Evolutionary conservation across 1,140 invertebrate species (phyloP).

Genomic region (Drosophila ficusphila): DNA sequence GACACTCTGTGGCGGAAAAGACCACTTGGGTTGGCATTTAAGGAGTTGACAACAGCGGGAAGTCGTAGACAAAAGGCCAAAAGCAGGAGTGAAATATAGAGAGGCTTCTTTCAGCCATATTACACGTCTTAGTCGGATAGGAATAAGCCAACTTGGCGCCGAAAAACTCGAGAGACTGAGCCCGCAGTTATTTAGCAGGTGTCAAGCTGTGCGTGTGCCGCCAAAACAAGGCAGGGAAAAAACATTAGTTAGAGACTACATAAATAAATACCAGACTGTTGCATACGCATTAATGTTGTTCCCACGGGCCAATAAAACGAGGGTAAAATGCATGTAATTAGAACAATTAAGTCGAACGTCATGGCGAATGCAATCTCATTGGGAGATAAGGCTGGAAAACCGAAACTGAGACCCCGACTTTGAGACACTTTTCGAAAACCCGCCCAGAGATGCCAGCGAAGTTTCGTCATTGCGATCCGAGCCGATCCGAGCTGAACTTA

Average conservation of each 20-base stretch:
- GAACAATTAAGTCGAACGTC: constrained; percentile 71
- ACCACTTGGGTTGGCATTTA: constrained; percentile 55
- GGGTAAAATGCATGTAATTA: constrained; percentile 62
- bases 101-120: constrained; percentile 2
- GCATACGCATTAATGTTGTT: constrained; percentile 52
- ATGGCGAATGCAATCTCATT: constrained; percentile 48
- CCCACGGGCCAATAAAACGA: constrained; percentile 66
- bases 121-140: constrained; percentile 15
- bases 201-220: constrained; percentile 78
- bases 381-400: constrained; percentile 29
- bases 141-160: constrained; percentile 48
- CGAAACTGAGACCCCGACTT: background rate
- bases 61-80: constrained; percentile 56
- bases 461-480: constrained; percentile 61
- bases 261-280: constrained; percentile 11
- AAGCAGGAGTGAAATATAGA: constrained; percentile 16
- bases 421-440: constrained; percentile 11
- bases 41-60: constrained; percentile 60
- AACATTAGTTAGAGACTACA: constrained; percentile 9
- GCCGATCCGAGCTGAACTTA: constrained; percentile 61
- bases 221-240: constrained; percentile 14
- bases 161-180: constrained; percentile 12
- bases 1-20: constrained; percentile 18
- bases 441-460: constrained; percentile 53
- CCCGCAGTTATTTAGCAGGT: constrained; percentile 49